Conservation (phyloP, 1,140 invertebrate genomes). For the Papilio dardanus region DNA sequence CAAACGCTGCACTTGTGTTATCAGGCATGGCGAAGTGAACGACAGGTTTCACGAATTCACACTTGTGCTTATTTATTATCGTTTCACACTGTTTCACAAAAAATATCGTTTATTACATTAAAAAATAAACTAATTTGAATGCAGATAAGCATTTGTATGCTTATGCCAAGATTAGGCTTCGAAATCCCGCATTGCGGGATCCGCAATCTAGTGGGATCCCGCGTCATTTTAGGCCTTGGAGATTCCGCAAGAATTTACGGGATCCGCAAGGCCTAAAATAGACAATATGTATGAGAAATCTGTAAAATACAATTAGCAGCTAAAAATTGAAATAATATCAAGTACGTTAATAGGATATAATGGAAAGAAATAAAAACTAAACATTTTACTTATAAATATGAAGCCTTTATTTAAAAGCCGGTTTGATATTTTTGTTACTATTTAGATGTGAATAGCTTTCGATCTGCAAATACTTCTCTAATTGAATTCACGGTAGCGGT, state of each 20-base stretch:
- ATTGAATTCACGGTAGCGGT: constrained; percentile 9
- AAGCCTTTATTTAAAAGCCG: neutral
- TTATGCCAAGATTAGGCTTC: too few relatives aligned
- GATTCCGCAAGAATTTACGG: too few relatives aligned
- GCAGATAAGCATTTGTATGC: neutral
- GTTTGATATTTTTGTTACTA: neutral
- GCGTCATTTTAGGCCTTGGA: too few relatives aligned
- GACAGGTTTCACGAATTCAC: neutral
- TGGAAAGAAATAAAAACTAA: too few relatives aligned
- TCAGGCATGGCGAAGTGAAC: neutral
- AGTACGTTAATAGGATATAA: too few relatives aligned
- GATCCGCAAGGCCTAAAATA: too few relatives aligned
- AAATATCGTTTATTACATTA: neutral
- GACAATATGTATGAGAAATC: too few relatives aligned
- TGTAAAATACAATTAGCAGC: too few relatives aligned
- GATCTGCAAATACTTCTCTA: neutral
- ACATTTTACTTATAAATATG: neutral
- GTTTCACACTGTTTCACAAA: neutral
- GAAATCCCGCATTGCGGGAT: too few relatives aligned
- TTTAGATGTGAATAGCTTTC: neutral
- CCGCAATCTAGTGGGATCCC: too few relatives aligned
- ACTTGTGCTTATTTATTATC: neutral
- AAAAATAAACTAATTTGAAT: neutral
- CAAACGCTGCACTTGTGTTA: neutral
- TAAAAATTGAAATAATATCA: too few relatives aligned